These are phyloP conservation scores for Platichthys flesus DNA, from an alignment of 2,113 vertebrate species.

Conservation along the genomic window DNA sequence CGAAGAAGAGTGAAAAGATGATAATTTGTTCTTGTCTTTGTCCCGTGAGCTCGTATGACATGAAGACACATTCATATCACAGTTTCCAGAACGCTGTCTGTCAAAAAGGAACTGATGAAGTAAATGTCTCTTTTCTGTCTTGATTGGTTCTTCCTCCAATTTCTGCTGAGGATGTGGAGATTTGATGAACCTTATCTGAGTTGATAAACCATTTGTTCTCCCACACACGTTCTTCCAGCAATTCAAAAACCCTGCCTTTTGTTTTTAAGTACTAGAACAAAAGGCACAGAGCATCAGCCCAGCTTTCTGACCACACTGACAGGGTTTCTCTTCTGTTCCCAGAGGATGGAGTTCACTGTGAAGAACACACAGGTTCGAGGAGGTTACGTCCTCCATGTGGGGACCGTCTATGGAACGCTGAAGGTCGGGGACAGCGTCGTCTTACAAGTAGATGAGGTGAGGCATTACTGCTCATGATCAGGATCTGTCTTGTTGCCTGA, in stretches of 20 bases:
- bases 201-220: not conserved
- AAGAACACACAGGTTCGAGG: slow-evolving; percentile 96
- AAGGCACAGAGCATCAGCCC: not conserved
- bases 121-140: not conserved
- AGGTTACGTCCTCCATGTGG: slow-evolving; percentile 92
- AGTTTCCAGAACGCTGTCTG: slow-evolving; percentile 15
- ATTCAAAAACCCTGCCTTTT: not conserved
- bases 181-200: not conserved
- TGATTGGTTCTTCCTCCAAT: not conserved
- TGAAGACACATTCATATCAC: slow-evolving; percentile 26
- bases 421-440: slow-evolving; percentile 90
- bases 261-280: not conserved
- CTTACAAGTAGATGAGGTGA: slow-evolving; percentile 93
- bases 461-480: not conserved
- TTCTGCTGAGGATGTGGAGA: not conserved
- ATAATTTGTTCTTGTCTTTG: slow-evolving; percentile 3
- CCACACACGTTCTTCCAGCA: not conserved
- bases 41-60: slow-evolving; percentile 1
- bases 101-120: not conserved
- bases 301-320: not conserved
- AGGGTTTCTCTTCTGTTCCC: not conserved
- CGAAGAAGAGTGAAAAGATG: slow-evolving; percentile 21
- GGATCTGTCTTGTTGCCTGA: no score
- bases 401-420: slow-evolving; percentile 90
- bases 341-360: slow-evolving; percentile 96